Evolutionary conservation across 1,140 invertebrate species (phyloP).

Genomic region (Charaxes varanes): DNA sequence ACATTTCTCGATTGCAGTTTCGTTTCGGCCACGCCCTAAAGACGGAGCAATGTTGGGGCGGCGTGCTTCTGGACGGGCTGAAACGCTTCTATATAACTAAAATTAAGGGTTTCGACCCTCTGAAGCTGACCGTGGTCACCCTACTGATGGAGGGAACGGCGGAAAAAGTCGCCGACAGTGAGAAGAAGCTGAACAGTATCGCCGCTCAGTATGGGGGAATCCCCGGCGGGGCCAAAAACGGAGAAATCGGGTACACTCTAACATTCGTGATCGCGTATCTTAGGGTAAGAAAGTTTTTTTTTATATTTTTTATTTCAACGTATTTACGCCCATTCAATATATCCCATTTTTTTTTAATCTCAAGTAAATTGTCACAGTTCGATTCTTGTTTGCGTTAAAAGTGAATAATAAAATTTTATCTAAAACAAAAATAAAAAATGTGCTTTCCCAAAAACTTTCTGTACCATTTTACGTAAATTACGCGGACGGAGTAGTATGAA

Average conservation of each 20-base stretch:
- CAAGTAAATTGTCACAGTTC: too few species aligned
- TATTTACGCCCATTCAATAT: too few species aligned
- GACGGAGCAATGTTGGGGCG: conserved; percentile 81
- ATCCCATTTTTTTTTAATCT: too few species aligned
- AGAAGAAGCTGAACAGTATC: conserved; percentile 90
- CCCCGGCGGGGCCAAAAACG: conserved; percentile 93
- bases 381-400: too few species aligned
- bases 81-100: conserved; percentile 93
- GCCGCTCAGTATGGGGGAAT: conserved; percentile 84
- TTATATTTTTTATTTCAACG: too few species aligned
- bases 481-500: too few species aligned
- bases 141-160: conserved; percentile 91
- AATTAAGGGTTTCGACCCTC: conserved; percentile 91
- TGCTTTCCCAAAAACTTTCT: too few species aligned
- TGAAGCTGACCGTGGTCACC: conserved; percentile 92
- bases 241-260: conserved; percentile 94
- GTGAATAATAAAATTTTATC: too few species aligned
- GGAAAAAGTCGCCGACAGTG: conserved; percentile 81
- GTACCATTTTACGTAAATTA: too few species aligned
- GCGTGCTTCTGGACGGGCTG: conserved; percentile 84
- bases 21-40: conserved; percentile 94
- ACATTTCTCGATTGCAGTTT: conserved; percentile 85
- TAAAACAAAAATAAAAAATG: too few species aligned
- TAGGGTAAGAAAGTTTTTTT: conserved; percentile 77
- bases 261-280: conserved; percentile 99